These are phyloP conservation scores for Prionace glauca DNA, from an alignment of 2,797 vertebrate genomes.

Conservation along the genomic window DNA sequence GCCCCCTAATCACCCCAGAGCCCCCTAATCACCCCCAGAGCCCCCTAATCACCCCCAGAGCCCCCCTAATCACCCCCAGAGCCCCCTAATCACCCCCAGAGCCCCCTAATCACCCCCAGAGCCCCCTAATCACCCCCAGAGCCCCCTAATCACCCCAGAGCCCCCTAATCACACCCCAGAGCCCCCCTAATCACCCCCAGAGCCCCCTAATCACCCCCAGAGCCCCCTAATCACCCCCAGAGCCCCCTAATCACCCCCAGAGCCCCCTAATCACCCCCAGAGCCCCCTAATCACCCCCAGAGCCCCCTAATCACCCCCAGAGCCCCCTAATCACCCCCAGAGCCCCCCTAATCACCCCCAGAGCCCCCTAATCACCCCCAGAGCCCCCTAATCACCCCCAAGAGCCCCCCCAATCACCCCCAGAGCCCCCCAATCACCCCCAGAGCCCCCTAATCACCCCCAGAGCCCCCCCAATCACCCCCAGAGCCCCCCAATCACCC, in stretches of 20 bases:
- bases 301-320: too few species aligned
- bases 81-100: neutral
- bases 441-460: neutral
- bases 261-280: neutral
- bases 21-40: too few species aligned
- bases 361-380: neutral
- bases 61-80: neutral
- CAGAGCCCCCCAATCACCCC: neutral
- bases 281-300: neutral
- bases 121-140: neutral
- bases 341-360: neutral
- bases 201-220: neutral
- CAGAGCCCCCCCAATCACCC: neutral
- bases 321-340: too few species aligned
- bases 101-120: neutral
- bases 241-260: neutral
- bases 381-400: too few species aligned
- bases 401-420: too few species aligned
- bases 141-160: too few species aligned
- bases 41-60: too few species aligned
- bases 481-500: neutral
- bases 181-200: too few species aligned
- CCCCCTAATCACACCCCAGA: too few species aligned
- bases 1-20: neutral
- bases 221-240: neutral